Evolutionary conservation across 2,888 invertebrate species (phyloP).

Genomic region (Prionchulus punctatus): DNA sequence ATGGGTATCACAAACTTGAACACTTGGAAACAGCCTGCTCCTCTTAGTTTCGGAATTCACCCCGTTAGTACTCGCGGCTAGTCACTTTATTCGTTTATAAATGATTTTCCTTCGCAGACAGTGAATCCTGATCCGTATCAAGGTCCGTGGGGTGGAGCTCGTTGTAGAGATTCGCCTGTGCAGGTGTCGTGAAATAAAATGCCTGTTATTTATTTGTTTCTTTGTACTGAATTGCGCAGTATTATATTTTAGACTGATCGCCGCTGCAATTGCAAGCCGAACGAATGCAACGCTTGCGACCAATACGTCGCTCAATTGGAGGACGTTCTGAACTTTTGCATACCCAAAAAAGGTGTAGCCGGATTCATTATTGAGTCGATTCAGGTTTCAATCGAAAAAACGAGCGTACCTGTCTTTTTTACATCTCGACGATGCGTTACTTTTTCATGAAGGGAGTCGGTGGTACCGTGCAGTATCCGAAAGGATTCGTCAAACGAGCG

Average conservation of each 20-base stretch:
- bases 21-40: conserved; percentile 50
- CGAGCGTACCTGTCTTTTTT: no score
- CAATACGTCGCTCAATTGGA: conserved; percentile 66
- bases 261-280: conserved; percentile 47
- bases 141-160: conserved; percentile 73
- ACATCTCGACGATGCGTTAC: not conserved
- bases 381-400: no score
- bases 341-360: conserved; percentile 61
- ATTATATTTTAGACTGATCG: conserved; percentile 47
- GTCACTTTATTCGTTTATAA: not conserved
- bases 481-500: conserved; percentile 62
- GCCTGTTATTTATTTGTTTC: not conserved
- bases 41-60: conserved; percentile 8
- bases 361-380: conserved; percentile 87
- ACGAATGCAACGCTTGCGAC: conserved; percentile 52
- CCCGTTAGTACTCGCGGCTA: not conserved
- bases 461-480: conserved; percentile 78
- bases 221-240: not conserved
- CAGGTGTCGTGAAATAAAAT: conserved; percentile 28
- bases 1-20: conserved; percentile 64
- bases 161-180: conserved; percentile 66
- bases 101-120: conserved; percentile 41
- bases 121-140: conserved; percentile 79
- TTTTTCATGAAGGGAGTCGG: conserved; percentile 57
- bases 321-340: conserved; percentile 57